Evolutionary conservation across 23 tunicate species (phyloP).

Genomic region (Oikopleura vanhoeffeni): DNA sequence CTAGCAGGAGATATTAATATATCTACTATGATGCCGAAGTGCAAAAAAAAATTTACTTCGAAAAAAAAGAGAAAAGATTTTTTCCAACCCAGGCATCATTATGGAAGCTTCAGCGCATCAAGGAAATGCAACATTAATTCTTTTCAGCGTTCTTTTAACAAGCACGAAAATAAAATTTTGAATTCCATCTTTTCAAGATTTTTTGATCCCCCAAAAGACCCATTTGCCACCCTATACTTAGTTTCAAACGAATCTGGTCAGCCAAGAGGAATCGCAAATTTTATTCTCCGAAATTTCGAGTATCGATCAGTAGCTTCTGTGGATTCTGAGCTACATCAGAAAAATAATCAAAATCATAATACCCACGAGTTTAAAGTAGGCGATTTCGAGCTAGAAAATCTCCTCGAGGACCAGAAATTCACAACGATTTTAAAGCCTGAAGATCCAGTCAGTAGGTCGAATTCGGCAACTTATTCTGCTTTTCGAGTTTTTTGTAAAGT

Average conservation of each 20-base stretch:
- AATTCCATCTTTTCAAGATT: neutral
- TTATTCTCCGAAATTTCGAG: neutral
- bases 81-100: too few relatives aligned
- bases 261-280: neutral
- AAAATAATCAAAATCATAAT: neutral
- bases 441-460: neutral
- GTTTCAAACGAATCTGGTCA: too few relatives aligned
- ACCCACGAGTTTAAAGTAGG: neutral
- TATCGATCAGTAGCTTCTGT: neutral
- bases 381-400: neutral
- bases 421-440: neutral
- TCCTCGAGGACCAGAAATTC: neutral
- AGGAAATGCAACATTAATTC: too few relatives aligned
- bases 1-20: too few relatives aligned
- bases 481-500: slow-evolving; percentile 76
- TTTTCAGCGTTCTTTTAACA: too few relatives aligned
- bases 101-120: neutral
- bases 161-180: too few relatives aligned
- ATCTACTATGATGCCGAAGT: too few relatives aligned
- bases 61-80: too few relatives aligned
- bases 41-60: too few relatives aligned
- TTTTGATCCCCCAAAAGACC: neutral
- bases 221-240: neutral
- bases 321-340: neutral
- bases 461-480: neutral